These are phyloP conservation scores for Augochlora pura DNA, from an alignment of 1,140 invertebrate species.

Conservation along the genomic window DNA sequence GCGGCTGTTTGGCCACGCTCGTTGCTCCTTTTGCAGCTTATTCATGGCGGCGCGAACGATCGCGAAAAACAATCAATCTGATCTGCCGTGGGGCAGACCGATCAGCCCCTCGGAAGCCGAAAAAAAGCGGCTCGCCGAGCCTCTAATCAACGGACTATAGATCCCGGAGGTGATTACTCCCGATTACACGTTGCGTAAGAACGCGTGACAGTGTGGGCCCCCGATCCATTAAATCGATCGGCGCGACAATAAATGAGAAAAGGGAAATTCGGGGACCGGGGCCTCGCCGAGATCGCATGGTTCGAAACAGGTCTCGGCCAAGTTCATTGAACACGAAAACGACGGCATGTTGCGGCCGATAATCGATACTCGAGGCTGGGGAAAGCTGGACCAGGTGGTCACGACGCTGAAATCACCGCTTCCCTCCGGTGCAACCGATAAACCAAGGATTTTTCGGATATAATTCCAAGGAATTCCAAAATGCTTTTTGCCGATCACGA, in stretches of 20 bases:
- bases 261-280: conserved; percentile 21
- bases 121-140: conserved; percentile 34
- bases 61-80: conserved; percentile 50
- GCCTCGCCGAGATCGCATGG: not conserved
- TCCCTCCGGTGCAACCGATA: no score
- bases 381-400: not conserved
- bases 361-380: not conserved
- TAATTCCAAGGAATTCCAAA: not conserved
- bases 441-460: not conserved
- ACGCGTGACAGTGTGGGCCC: conserved; percentile 72
- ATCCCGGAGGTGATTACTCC: conserved; percentile 71
- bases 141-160: conserved; percentile 63
- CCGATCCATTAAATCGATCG: conserved; percentile 61
- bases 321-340: conserved; percentile 55
- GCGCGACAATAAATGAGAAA: conserved; percentile 52
- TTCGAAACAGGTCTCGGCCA: not conserved
- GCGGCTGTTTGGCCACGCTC: not conserved
- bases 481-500: no score
- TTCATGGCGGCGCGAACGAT: not conserved
- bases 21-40: not conserved
- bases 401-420: not conserved
- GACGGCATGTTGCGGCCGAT: not conserved
- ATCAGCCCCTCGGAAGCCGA: not conserved
- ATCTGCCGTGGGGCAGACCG: not conserved
- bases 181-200: conserved; percentile 75